These are phyloP conservation scores for Tetragonula carbonaria DNA, from an alignment of 2,888 invertebrate genomes.

Conservation along the genomic window DNA sequence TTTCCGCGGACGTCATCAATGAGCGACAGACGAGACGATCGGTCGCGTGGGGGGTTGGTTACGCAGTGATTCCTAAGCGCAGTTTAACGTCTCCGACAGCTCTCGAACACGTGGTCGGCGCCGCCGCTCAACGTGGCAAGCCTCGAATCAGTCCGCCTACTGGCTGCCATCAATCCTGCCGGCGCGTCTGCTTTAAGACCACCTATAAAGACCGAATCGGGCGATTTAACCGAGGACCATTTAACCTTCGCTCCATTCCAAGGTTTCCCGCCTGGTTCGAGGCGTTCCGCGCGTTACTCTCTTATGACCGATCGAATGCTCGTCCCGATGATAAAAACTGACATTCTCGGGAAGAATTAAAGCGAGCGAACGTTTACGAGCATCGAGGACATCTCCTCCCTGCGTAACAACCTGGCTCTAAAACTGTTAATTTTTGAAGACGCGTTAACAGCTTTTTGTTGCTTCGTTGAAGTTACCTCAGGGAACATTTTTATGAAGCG, in stretches of 20 bases:
- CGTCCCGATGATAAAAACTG: conserved; percentile 18
- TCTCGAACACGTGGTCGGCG: conserved; percentile 44
- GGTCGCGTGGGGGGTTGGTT: neutral
- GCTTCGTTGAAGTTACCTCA: no score
- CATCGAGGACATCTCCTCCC: neutral
- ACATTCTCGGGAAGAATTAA: conserved; percentile 30
- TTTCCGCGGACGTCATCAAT: neutral
- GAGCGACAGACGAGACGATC: conserved; percentile 21
- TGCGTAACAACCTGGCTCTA: conserved; percentile 9
- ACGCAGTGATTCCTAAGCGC: conserved; percentile 19
- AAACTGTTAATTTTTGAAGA: neutral
- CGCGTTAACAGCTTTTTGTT: neutral
- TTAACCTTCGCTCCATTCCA: conserved; percentile 20
- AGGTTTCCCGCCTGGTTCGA: neutral
- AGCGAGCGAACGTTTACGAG: conserved; percentile 3
- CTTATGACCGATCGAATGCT: conserved; percentile 40
- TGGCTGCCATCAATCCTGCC: conserved; percentile 60
- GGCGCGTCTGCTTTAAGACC: conserved; percentile 55
- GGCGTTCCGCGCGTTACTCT: neutral
- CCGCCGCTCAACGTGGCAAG: conserved; percentile 24
- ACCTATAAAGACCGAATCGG: conserved; percentile 60
- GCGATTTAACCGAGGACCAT: conserved; percentile 59
- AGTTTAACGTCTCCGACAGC: conserved; percentile 18
- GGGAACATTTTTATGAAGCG: no score
- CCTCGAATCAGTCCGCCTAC: conserved; percentile 57